A percentile compares a stretch with the other conserved stretches of the same genome.
These are phyloP conservation scores for Palythoa caribaeorum DNA, from an alignment of 92 coral and sea anemone genomes.

Conservation along the genomic window DNA sequence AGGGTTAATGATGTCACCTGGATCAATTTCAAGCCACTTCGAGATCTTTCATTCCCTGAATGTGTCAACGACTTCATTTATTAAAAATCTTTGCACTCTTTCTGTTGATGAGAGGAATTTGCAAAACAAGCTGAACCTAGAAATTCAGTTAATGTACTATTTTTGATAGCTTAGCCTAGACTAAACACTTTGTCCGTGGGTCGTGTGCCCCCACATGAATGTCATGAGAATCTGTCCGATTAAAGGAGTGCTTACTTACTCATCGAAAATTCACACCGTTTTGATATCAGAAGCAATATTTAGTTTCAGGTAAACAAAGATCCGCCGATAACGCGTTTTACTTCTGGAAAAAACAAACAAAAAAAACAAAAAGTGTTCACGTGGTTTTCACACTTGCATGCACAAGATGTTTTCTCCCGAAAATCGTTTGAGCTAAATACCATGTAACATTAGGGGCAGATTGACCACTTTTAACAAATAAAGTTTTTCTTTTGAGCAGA, in stretches of 20 bases:
- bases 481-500: not conserved
- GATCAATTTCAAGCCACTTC: not conserved
- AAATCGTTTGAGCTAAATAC: not conserved
- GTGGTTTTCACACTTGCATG: not conserved
- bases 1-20: not conserved
- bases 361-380: not conserved
- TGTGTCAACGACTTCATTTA: not conserved
- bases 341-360: not conserved
- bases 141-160: not conserved
- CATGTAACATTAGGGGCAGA: not conserved
- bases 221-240: not conserved
- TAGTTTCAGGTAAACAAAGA: constrained; percentile 21
- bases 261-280: not conserved
- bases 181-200: too few species aligned
- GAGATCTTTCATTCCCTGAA: not conserved
- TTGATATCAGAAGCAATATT: constrained; percentile 20
- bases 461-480: not conserved
- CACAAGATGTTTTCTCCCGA: not conserved
- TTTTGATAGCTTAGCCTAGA: not conserved
- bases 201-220: too few species aligned
- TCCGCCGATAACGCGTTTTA: not conserved
- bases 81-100: not conserved
- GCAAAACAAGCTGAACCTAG: not conserved
- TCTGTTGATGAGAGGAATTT: not conserved
- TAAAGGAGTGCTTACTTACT: not conserved